phyloP scores from a whole-genome alignment of 2,797 vertebrate species.

The Cyclura pinguis region DNA sequence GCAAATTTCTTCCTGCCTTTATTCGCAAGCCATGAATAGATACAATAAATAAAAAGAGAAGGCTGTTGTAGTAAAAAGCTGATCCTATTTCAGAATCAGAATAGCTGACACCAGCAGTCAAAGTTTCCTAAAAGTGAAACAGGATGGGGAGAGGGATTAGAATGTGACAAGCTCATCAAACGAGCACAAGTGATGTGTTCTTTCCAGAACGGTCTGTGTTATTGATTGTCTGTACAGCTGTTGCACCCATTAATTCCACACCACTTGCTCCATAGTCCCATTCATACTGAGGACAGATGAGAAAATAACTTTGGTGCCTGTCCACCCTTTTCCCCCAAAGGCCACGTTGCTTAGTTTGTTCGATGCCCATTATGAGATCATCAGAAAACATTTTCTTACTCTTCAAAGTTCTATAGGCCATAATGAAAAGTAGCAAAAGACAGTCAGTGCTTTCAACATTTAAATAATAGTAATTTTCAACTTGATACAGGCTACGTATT shows the following conservation, averaged over 20 bases:
- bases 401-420: slow-evolving; percentile 83
- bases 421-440: slow-evolving; percentile 82
- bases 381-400: slow-evolving; percentile 70
- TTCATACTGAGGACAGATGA: slow-evolving; percentile 82
- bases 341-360: slow-evolving; percentile 85
- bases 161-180: slow-evolving; percentile 98
- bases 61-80: slow-evolving; percentile 82
- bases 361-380: slow-evolving; percentile 79
- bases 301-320: slow-evolving; percentile 85
- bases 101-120: slow-evolving; percentile 93
- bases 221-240: slow-evolving; percentile 87
- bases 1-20: slow-evolving; percentile 81
- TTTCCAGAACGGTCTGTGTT: slow-evolving; percentile 93
- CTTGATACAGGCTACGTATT: slow-evolving; percentile 84
- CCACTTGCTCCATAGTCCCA: slow-evolving; percentile 87
- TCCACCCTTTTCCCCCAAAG: slow-evolving; percentile 70
- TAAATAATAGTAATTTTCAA: slow-evolving; percentile 76
- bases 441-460: slow-evolving; percentile 91
- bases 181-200: slow-evolving; percentile 94
- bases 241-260: slow-evolving; percentile 83
- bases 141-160: slow-evolving; percentile 89
- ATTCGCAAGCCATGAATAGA: slow-evolving; percentile 81
- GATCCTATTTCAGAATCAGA: slow-evolving; percentile 91
- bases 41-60: slow-evolving; percentile 87
- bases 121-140: slow-evolving; percentile 91